Conservation (phyloP, 2,113 vertebrate species). For the Talpa occidentalis region DNA sequence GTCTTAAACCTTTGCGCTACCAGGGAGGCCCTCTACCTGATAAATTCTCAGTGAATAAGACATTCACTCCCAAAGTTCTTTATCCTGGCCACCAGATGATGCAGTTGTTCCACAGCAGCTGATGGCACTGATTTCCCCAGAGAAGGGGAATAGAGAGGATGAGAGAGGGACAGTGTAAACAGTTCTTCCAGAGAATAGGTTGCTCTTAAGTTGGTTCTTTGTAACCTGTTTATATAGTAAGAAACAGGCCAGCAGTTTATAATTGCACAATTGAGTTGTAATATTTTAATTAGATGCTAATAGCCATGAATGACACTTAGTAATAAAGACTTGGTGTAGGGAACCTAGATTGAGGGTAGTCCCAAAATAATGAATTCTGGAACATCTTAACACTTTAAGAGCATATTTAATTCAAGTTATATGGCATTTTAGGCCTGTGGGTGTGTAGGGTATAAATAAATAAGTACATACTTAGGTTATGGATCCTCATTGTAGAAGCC, state of each 20-base stretch:
- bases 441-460: background rate
- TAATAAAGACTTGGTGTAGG: slow-evolving; percentile 7
- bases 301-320: background rate
- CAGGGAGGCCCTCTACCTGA: too few species aligned
- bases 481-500: background rate
- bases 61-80: background rate
- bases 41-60: background rate
- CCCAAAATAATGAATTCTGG: slow-evolving; percentile 13
- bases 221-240: background rate
- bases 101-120: background rate
- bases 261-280: background rate
- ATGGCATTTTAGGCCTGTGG: background rate
- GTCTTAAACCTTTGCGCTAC: too few species aligned
- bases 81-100: slow-evolving; percentile 58
- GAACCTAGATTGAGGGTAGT: background rate
- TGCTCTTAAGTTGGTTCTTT: background rate
- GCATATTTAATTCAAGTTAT: background rate
- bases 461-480: background rate
- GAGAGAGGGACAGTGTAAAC: background rate
- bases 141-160: background rate
- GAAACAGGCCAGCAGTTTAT: background rate
- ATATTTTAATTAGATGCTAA: slow-evolving; percentile 5
- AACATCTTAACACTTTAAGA: background rate
- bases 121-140: background rate
- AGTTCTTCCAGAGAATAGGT: background rate